phyloP scores from a whole-genome alignment of 2,113 vertebrate genomes.

The Acrocephalus kingi region DNA sequence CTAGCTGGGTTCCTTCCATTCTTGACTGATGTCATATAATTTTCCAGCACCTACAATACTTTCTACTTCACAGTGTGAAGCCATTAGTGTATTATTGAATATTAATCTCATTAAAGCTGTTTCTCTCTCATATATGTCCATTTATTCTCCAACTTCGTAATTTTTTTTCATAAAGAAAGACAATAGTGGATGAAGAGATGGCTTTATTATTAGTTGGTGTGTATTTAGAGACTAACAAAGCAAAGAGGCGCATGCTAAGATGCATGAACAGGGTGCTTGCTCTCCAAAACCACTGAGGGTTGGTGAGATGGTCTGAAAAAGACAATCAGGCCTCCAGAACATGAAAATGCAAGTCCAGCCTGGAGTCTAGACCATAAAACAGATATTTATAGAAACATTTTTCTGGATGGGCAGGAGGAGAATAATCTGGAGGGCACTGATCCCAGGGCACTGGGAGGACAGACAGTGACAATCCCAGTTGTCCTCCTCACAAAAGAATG shows the following conservation, averaged over 20 bases:
- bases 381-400: neutral
- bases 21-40: neutral
- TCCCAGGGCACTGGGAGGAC: neutral
- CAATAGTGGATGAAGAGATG: neutral
- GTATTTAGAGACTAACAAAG: neutral
- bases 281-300: neutral
- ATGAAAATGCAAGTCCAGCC: neutral
- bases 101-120: neutral
- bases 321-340: neutral
- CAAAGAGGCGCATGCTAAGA: neutral
- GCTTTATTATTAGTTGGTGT: neutral
- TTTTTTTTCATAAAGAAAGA: neutral
- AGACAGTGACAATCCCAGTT: neutral
- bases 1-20: neutral
- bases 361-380: neutral
- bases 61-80: neutral
- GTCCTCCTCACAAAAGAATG: neutral
- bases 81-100: neutral
- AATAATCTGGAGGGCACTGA: neutral
- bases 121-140: neutral
- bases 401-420: neutral
- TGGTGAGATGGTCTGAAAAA: neutral
- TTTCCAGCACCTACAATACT: constrained; percentile 9
- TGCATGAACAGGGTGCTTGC: neutral
- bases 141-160: neutral